Evolutionary conservation across 2,888 invertebrate species (phyloP).

Genomic region (Calameuta pallipes): DNA sequence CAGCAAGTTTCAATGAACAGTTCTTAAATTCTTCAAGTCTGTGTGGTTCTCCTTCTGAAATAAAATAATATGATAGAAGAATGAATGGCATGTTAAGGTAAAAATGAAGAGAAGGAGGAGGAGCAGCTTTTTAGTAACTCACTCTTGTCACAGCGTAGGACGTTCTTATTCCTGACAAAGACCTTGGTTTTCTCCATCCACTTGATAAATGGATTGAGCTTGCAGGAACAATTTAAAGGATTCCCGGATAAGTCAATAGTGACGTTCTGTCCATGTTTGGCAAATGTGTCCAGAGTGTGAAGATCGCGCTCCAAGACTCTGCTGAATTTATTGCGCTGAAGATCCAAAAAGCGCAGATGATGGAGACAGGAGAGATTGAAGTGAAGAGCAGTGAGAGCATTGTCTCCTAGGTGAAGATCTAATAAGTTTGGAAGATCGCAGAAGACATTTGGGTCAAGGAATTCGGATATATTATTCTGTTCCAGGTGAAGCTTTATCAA

Average conservation of each 20-base stretch:
- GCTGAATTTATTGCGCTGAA: conserved; percentile 75
- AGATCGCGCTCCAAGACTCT: conserved; percentile 68
- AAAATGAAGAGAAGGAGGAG: background rate
- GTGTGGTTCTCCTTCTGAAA: background rate
- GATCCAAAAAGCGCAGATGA: conserved; percentile 75
- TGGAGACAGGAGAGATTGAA: conserved; percentile 76
- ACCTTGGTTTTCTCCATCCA: conserved; percentile 76
- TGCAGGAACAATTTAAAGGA: conserved; percentile 78
- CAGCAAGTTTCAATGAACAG: conserved; percentile 37
- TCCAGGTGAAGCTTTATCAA: conserved; percentile 80
- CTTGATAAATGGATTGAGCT: conserved; percentile 71
- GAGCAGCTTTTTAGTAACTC: conserved; percentile 21
- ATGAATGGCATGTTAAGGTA: background rate
- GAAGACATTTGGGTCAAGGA: conserved; percentile 75
- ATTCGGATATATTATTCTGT: conserved; percentile 78
- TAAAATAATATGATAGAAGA: conserved; percentile 13
- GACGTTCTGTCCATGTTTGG: conserved; percentile 67
- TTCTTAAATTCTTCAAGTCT: conserved; percentile 50
- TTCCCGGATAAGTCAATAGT: conserved; percentile 75
- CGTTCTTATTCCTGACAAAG: conserved; percentile 70
- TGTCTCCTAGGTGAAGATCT: conserved; percentile 78
- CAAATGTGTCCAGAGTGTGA: conserved; percentile 70
- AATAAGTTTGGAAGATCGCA: conserved; percentile 76
- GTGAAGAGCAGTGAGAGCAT: conserved; percentile 71
- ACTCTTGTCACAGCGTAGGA: conserved; percentile 68